A percentile compares a stretch with the other conserved stretches of the same genome.
Conservation (phyloP, 2,797 vertebrate genomes). For the Thunnus albacares region DNA sequence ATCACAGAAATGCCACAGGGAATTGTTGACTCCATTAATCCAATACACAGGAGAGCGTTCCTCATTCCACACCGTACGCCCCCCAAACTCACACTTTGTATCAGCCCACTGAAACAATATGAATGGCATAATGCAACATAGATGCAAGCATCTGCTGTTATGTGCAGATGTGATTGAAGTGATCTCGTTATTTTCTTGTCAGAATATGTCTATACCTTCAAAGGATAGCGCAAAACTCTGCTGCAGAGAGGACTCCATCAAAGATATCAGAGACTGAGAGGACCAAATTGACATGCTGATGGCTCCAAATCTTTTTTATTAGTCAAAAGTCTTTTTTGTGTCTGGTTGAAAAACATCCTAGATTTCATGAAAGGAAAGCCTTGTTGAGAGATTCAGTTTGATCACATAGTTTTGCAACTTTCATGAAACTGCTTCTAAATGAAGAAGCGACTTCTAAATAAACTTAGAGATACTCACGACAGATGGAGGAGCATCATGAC, state of each 20-base stretch:
- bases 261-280: slow-evolving; percentile 26
- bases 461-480: slow-evolving; percentile 6
- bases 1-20: slow-evolving; percentile 72
- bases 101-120: slow-evolving; percentile 49
- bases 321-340: slow-evolving; percentile 42
- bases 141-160: slow-evolving; percentile 48
- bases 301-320: slow-evolving; percentile 50
- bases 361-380: slow-evolving; percentile 24
- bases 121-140: slow-evolving; percentile 37
- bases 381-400: slow-evolving; percentile 36
- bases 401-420: slow-evolving; percentile 27
- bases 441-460: background rate
- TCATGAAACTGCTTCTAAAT: slow-evolving; percentile 11
- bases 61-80: slow-evolving; percentile 45
- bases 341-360: slow-evolving; percentile 7
- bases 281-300: slow-evolving; percentile 46
- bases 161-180: slow-evolving; percentile 46
- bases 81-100: slow-evolving; percentile 46
- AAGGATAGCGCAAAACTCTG: slow-evolving; percentile 8
- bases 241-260: slow-evolving; percentile 44
- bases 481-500: background rate
- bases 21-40: slow-evolving; percentile 80
- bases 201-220: slow-evolving; percentile 35
- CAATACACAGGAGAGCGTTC: slow-evolving; percentile 55
- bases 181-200: slow-evolving; percentile 67